phyloP scores from a whole-genome alignment of 2,797 vertebrate genomes.

The Tiaroga cobitis region DNA sequence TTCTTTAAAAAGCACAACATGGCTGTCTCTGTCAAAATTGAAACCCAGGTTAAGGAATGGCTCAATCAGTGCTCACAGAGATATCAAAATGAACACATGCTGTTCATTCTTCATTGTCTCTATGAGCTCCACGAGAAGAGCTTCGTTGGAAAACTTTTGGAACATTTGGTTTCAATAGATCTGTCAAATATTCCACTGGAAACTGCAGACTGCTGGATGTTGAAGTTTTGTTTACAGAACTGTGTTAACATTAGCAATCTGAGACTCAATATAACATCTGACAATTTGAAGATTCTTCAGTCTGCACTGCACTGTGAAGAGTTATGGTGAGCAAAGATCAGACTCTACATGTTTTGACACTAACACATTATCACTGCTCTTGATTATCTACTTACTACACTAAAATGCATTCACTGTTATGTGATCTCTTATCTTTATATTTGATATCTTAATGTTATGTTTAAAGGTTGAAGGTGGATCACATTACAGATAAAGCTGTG shows the following conservation, averaged over 20 bases:
- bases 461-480: conserved; percentile 12
- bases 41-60: conserved; percentile 34
- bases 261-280: conserved; percentile 5
- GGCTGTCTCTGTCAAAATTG: background rate
- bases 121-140: conserved; percentile 16
- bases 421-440: background rate
- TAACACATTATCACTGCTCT: background rate
- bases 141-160: conserved; percentile 5
- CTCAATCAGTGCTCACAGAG: background rate
- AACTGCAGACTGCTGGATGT: conserved; percentile 7
- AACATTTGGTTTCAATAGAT: background rate
- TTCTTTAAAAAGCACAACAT: conserved; percentile 20
- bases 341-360: background rate
- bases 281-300: conserved; percentile 30
- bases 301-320: background rate
- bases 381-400: background rate
- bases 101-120: conserved; percentile 43
- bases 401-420: background rate
- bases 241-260: background rate
- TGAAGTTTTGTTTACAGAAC: conserved; percentile 32
- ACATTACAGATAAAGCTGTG: background rate
- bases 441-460: background rate
- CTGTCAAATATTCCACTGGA: background rate
- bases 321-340: conserved; percentile 35
- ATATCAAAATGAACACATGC: conserved; percentile 17